Conservation (phyloP, 2,797 vertebrate species). For the Sebastes taczanowskii region DNA sequence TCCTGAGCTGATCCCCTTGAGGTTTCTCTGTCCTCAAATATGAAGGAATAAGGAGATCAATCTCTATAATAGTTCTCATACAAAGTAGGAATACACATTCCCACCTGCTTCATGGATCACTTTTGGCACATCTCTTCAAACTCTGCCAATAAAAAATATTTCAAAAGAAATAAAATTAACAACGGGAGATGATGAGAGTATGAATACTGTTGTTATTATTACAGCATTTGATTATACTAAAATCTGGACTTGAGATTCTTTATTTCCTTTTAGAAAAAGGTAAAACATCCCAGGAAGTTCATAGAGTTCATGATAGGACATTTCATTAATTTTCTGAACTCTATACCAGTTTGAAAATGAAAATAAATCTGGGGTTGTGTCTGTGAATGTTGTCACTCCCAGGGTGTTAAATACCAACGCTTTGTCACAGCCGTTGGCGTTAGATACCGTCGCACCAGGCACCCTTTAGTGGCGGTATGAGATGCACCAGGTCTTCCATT, state of each 20-base stretch:
- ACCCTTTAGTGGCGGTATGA: no score
- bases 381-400: no score
- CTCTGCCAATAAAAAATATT: background rate
- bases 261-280: background rate
- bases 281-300: background rate
- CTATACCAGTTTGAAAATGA: no score
- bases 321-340: no score
- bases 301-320: background rate
- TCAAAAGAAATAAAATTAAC: background rate
- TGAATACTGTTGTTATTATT: background rate
- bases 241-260: background rate
- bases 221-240: background rate
- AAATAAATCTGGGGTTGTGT: no score
- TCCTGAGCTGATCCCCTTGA: background rate
- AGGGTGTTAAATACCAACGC: no score
- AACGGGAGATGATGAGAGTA: background rate
- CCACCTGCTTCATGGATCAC: background rate
- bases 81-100: background rate
- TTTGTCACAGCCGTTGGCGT: no score
- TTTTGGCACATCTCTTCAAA: background rate
- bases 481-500: no score
- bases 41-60: background rate
- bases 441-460: no score
- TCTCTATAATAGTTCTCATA: background rate
- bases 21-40: background rate